Conservation (phyloP, 2,888 invertebrate genomes). For the Dasysyrphus albostriatus region DNA sequence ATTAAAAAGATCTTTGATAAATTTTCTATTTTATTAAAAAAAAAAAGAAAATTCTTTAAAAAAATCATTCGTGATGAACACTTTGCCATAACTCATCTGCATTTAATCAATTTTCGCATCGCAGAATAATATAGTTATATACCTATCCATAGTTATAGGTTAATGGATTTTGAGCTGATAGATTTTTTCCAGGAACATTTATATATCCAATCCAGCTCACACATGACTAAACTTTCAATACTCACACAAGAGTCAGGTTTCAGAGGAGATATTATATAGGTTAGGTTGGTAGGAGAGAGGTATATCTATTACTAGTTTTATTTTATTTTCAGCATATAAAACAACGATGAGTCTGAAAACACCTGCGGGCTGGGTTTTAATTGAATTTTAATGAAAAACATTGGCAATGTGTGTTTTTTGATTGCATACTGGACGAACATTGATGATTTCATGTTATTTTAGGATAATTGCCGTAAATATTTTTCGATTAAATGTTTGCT, state of each 20-base stretch:
- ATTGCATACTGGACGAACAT: conserved; percentile 49
- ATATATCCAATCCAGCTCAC: too few relatives aligned
- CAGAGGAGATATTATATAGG: not conserved
- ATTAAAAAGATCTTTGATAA: not conserved
- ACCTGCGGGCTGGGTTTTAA: conserved; percentile 70
- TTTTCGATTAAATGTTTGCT: conserved; percentile 62
- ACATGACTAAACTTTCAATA: conserved; percentile 19
- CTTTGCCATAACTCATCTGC: conserved; percentile 18
- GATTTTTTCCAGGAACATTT: conserved; percentile 24
- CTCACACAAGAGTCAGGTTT: conserved; percentile 16
- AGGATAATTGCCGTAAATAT: conserved; percentile 71
- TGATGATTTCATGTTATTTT: conserved; percentile 62
- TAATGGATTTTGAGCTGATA: conserved; percentile 37
- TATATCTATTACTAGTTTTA: not conserved
- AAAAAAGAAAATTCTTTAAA: not conserved
- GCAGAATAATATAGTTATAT: not conserved
- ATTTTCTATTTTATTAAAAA: not conserved
- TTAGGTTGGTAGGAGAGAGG: not conserved
- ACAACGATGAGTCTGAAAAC: conserved; percentile 42
- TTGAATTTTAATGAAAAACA: conserved; percentile 73
- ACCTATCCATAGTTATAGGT: not conserved
- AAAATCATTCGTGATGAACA: not conserved
- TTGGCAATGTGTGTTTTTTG: conserved; percentile 52
- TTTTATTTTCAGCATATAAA: not conserved
- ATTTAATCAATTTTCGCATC: conserved; percentile 31